These are phyloP conservation scores for Opisthograptis luteolata DNA, from an alignment of 2,888 invertebrate species.

Conservation along the genomic window DNA sequence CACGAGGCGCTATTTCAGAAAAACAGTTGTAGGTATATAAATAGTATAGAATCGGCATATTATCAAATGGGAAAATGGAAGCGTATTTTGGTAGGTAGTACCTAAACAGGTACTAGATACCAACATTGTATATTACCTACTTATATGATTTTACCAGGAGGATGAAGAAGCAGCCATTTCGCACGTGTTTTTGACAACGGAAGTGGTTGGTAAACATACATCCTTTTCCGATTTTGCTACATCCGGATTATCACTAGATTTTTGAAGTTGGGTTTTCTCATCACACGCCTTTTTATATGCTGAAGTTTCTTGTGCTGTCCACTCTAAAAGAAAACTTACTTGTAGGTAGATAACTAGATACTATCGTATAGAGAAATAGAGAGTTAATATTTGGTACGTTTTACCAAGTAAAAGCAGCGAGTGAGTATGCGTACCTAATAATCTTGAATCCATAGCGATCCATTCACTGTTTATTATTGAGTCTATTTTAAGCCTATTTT, in stretches of 20 bases:
- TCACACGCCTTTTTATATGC: conserved; percentile 72
- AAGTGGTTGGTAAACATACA: conserved; percentile 47
- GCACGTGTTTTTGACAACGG: conserved; percentile 51
- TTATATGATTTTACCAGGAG: conserved; percentile 48
- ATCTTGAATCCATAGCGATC: conserved; percentile 87
- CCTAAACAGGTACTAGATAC: no score
- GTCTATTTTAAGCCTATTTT: conserved; percentile 84
- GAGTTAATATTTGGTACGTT: no score
- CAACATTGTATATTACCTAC: no score
- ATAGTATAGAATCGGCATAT: no score
- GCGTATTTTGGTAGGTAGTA: no score
- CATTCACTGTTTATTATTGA: conserved; percentile 84
- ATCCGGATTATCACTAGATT: conserved; percentile 45
- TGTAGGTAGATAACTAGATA: no score
- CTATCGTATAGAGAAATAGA: no score
- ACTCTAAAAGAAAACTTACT: conserved; percentile 54
- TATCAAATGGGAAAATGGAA: no score
- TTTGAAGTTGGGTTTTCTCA: conserved; percentile 54
- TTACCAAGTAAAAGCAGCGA: no score
- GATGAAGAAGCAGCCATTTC: conserved; percentile 52
- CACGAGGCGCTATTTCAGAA: no score
- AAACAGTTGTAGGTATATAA: no score
- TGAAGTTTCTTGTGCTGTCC: conserved; percentile 68
- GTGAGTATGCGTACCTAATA: conserved; percentile 58
- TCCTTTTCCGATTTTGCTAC: conserved; percentile 41